A percentile compares a stretch with the other conserved stretches of the same genome.
Evolutionary conservation across 2,113 vertebrate genomes (phyloP).

Genomic region (Mus pahari): DNA sequence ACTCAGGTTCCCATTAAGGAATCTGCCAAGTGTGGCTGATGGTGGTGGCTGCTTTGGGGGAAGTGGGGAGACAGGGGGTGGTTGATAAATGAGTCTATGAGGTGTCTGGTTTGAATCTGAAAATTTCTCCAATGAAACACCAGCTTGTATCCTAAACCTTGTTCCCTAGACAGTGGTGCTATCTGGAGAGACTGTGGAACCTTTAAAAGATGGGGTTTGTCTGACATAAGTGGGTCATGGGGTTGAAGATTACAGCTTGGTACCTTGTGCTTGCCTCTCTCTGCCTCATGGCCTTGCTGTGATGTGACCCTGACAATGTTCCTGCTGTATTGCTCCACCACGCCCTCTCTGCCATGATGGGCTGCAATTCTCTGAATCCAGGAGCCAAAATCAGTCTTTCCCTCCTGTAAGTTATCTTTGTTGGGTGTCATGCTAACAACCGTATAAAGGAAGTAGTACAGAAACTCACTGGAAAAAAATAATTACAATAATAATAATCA

Average conservation of each 20-base stretch:
- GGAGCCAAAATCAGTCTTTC: not conserved
- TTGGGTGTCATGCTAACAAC: not conserved
- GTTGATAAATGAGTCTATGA: not conserved
- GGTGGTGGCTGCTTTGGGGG: not conserved
- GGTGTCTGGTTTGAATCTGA: not conserved
- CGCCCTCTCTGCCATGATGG: not conserved
- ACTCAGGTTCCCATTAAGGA: not conserved
- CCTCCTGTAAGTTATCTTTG: not conserved
- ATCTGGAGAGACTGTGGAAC: not conserved
- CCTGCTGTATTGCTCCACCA: too few species aligned
- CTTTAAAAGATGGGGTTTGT: not conserved
- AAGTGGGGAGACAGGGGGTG: not conserved
- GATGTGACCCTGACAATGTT: not conserved
- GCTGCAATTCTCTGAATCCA: not conserved
- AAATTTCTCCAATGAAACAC: not conserved
- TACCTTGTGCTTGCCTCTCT: not conserved
- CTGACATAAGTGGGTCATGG: not conserved
- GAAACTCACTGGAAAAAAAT: not conserved
- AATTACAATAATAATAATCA: not conserved
- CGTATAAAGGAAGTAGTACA: not conserved
- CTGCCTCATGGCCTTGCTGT: not conserved
- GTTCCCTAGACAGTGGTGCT: not conserved
- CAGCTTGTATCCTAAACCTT: not conserved
- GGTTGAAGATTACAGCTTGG: not conserved
- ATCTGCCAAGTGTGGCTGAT: not conserved